These are phyloP conservation scores for Oxyruncus cristatus DNA, from an alignment of 2,113 vertebrate genomes.

Conservation along the genomic window DNA sequence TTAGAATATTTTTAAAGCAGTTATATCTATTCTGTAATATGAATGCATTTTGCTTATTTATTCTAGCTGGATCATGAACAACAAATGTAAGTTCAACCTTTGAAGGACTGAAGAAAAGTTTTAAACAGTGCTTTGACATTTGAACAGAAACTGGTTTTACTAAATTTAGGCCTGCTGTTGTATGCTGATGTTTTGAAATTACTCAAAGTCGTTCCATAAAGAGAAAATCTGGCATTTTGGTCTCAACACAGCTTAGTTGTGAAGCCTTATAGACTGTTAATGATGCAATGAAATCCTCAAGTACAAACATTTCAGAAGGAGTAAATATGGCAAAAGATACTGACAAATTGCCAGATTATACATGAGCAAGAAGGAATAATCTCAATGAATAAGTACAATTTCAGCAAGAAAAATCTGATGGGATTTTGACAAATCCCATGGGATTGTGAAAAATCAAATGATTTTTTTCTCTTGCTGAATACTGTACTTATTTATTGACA, in stretches of 20 bases:
- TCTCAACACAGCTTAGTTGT: neutral
- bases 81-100: neutral
- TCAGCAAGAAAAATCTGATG: neutral
- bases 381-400: neutral
- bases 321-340: neutral
- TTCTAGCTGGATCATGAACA: neutral
- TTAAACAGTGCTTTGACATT: neutral
- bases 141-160: neutral
- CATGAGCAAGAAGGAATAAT: neutral
- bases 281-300: neutral
- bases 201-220: neutral
- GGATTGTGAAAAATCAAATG: neutral
- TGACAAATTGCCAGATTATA: neutral
- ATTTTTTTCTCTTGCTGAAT: neutral
- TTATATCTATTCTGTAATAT: neutral
- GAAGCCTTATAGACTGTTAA: neutral
- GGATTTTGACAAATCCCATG: fast-evolving
- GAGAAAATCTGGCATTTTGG: neutral
- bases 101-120: neutral
- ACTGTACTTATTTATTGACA: neutral
- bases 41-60: neutral
- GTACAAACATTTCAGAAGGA: neutral
- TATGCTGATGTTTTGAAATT: neutral
- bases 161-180: neutral
- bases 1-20: neutral